Base-by-base conservation (phyloP, 2,888 invertebrate genomes). In the Leptopilina myrica region DNA sequence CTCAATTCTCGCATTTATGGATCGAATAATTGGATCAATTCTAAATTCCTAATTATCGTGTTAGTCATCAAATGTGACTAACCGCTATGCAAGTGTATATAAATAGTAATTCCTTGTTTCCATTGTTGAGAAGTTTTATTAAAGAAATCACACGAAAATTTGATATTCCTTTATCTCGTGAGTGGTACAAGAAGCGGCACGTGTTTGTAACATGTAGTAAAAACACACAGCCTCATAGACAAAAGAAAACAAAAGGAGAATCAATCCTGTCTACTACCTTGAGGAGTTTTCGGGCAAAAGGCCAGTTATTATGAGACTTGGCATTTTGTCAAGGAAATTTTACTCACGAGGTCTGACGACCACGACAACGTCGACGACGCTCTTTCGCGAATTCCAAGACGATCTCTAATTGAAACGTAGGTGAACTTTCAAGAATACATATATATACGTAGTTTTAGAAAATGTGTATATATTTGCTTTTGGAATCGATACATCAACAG, bases 221-320 rank as follows among this genome's bases (percentile, higher is more conserved):
- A n/a, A 49, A 62, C 9, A n/a, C 59, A 62, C n/a, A 56, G 33
- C n/a, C 9, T 12, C 26, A 15, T 40, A 73, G 73, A 73, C 73
- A 73, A 73, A 73, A 73, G 53, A 73, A 56, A 73, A 49, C 49
- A 49, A 53, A 73, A 73, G 53, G 53, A 73, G 53, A 73, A 14
- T 73, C 49, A 49, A 73, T 11, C 33, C 26, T 73, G 73, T 73
- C 73, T 73, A 73, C 73, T 33, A 73, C 73, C 73, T 73, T 73
- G 73, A 56, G 26, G 53, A 26, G 49, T 56, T 56, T 56, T 56
- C 56, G 33, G 73, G 73, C 73, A 73, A 73, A 53, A 20, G 53
- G 53, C 73, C 73, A 73, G 26, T 73, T 33, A n/a, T 73, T 73
- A 73, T 73, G 73, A 73, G 53, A 73, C 53, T 73, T 73, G 73